Base-by-base conservation (phyloP, 2,113 vertebrate genomes). In the Tenebrosternarchus preto region DNA sequence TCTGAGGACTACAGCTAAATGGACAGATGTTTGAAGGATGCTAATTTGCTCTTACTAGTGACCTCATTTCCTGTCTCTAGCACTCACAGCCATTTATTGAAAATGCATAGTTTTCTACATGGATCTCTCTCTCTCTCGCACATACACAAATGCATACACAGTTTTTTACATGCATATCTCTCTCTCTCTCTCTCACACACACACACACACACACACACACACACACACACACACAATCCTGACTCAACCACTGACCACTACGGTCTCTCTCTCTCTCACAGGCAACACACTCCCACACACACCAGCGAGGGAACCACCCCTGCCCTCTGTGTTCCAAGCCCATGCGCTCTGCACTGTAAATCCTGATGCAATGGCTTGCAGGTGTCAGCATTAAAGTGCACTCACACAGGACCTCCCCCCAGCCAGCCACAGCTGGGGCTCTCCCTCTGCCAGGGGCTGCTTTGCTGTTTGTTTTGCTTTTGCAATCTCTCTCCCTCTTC, bases 281-380 rank as follows among this genome's bases (percentile, higher is more conserved):
- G 0, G 43, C 31, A 33, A 95, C 95, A 95, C 93, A 95, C 88
- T 91, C 89, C 92, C 68, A 80, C 63, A 77, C 74, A 12, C 29
- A 33, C 43, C 64, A 74, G 46, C 39, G 8, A 17, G 33, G 36
- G 56, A 63, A 31, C 29, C 24, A 50, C 66, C 25, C 59, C 31
- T 92, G 90, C 90, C 90, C 92, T 92, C 92, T 91, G 91, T 90
- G 91, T 25, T 92, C 92, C 94, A 93, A 59, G 82, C 86, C 90
- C 84, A 77, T 79, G 87, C 84, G 92, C 93, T 91, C 94, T 93
- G 94, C 92, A 95, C 95, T 97, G 95, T 96, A 96, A 96, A 96
- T 96, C 95, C 95, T 94, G 94, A 95, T 94, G 92, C 96, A 97
- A 98, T 98, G 94, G 95, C 94, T 97, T 97, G 95, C 97, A 99